Percentiles rank a stretch among this genome's conserved stretches.
These are phyloP conservation scores for Trimorus sp. DNA, from an alignment of 2,888 invertebrate genomes.

Conservation along the genomic window DNA sequence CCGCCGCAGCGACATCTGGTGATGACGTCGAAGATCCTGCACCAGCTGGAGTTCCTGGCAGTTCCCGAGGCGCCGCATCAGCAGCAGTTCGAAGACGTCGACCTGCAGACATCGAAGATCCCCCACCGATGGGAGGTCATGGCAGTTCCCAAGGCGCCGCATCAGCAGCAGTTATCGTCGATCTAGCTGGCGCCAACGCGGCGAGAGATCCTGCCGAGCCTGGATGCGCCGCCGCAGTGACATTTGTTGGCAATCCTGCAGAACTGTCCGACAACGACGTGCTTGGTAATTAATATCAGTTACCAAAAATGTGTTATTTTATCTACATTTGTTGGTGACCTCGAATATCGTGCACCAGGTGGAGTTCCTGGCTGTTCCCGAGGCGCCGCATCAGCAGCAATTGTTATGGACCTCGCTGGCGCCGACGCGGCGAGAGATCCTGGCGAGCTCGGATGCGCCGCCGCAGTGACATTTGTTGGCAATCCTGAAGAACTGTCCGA, in stretches of 20 bases:
- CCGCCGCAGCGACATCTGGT: no score
- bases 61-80: background rate
- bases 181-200: background rate
- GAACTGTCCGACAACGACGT: background rate
- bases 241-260: background rate
- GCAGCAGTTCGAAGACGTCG: no score
- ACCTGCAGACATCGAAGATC: no score
- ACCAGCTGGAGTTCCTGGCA: no score
- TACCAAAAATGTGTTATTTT: background rate
- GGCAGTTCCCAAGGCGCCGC: background rate
- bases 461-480: background rate
- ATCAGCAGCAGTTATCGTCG: background rate
- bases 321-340: no score
- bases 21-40: no score
- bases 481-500: background rate
- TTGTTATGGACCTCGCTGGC: background rate
- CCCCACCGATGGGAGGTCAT: no score
- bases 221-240: background rate
- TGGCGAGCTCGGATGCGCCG: background rate
- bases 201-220: background rate
- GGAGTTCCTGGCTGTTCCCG: no score
- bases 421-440: background rate
- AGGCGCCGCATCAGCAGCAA: background rate
- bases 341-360: no score
- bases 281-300: background rate